Percentiles rank a stretch among this genome's conserved stretches.
These are phyloP conservation scores for Pangasius macronema DNA, from an alignment of 2,797 vertebrate species.

Conservation along the genomic window DNA sequence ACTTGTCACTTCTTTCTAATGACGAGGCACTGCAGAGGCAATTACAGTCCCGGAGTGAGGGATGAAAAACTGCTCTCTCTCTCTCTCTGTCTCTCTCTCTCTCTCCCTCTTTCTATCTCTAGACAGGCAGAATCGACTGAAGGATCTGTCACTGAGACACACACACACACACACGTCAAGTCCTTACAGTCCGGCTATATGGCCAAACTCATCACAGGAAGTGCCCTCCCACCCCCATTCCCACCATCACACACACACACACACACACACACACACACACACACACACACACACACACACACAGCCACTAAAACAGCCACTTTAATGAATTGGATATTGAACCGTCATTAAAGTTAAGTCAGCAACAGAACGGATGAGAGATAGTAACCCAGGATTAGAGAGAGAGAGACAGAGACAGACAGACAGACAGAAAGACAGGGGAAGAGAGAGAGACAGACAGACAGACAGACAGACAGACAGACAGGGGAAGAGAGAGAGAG, in stretches of 20 bases:
- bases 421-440: background rate
- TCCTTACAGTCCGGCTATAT: constrained; percentile 24
- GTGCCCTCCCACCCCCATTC: constrained; percentile 79
- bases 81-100: constrained; percentile 39
- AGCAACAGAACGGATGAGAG: constrained; percentile 64
- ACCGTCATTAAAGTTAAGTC: constrained; percentile 78
- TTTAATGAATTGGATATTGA: constrained; percentile 85
- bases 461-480: constrained; percentile 27
- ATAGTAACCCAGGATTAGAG: constrained; percentile 62
- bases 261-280: constrained; percentile 56
- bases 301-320: constrained; percentile 75
- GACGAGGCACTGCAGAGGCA: constrained; percentile 65
- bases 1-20: constrained; percentile 69
- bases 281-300: background rate
- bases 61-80: constrained; percentile 67
- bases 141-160: constrained; percentile 64
- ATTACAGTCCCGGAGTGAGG: constrained; percentile 70
- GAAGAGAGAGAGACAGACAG: background rate
- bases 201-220: constrained; percentile 47
- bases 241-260: constrained; percentile 55
- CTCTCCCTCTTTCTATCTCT: constrained; percentile 7
- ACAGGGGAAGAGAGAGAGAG: background rate
- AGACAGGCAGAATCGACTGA: constrained; percentile 61
- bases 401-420: constrained; percentile 47
- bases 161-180: constrained; percentile 37